Evolutionary conservation across 2,113 vertebrate genomes (phyloP).

Genomic region (Entosphenus tridentatus): DNA sequence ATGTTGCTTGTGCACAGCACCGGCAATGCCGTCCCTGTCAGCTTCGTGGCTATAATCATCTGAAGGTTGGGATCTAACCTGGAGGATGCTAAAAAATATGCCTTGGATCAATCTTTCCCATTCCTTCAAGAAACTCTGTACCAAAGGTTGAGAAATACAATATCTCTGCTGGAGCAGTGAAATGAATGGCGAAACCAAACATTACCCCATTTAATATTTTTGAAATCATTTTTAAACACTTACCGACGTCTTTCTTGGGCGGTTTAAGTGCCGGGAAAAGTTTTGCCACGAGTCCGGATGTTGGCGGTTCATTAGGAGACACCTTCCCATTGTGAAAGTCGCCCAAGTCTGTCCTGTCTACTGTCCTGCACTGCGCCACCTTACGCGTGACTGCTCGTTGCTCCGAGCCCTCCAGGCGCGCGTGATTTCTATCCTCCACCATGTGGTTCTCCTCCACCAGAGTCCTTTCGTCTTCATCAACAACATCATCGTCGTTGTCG

Average conservation of each 20-base stretch:
- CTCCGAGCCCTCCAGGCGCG: background rate
- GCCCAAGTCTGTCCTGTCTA: background rate
- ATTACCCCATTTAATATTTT: background rate
- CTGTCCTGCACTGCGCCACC: background rate
- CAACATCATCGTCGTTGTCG: background rate
- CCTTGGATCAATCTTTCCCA: too few relatives aligned
- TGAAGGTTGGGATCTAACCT: too few relatives aligned
- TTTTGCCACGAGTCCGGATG: background rate
- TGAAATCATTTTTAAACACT: background rate
- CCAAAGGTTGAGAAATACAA: background rate
- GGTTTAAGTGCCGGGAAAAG: slow-evolving; percentile 4
- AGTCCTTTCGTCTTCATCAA: background rate
- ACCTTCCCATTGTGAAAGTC: background rate
- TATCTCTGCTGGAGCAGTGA: background rate
- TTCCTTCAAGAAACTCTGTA: too few relatives aligned
- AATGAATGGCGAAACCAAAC: background rate
- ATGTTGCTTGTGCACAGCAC: too few relatives aligned
- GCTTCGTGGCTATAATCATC: too few relatives aligned
- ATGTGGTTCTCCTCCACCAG: slow-evolving; percentile 2
- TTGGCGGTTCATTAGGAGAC: background rate
- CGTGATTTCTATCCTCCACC: background rate
- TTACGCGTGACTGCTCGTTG: background rate
- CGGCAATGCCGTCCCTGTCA: too few relatives aligned
- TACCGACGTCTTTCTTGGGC: background rate
- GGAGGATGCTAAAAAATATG: too few relatives aligned